A percentile compares a stretch with the other conserved stretches of the same genome.
Conservation (phyloP, 2,888 invertebrate genomes). For the Nomada ruficornis region DNA sequence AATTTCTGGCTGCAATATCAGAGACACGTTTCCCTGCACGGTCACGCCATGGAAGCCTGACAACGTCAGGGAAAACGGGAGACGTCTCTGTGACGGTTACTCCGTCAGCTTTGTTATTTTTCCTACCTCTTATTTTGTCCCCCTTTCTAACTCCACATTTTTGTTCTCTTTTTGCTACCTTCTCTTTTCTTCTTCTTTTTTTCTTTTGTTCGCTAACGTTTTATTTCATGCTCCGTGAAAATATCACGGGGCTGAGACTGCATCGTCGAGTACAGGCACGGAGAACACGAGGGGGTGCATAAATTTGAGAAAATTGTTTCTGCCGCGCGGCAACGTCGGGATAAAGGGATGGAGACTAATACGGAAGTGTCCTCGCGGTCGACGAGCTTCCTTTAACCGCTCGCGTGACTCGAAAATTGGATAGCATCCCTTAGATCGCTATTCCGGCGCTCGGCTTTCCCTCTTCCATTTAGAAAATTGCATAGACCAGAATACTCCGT, state of each 20-base stretch:
- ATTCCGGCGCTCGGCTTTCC: constrained; percentile 33
- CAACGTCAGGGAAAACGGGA: constrained; percentile 67
- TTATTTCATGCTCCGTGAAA: constrained; percentile 71
- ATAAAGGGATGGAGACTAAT: constrained; percentile 66
- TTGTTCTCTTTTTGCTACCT: neutral
- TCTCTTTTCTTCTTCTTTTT: neutral
- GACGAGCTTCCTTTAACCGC: constrained; percentile 70
- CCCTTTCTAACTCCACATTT: constrained; percentile 24
- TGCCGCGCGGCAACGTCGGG: constrained; percentile 66
- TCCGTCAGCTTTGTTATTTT: constrained; percentile 62
- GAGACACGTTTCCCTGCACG: constrained; percentile 48
- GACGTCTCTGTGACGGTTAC: constrained; percentile 53
- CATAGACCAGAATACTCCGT: neutral
- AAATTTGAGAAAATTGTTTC: constrained; percentile 81
- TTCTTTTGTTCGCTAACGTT: constrained; percentile 6
- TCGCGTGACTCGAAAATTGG: constrained; percentile 73
- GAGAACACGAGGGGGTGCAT: constrained; percentile 72
- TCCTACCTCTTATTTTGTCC: constrained; percentile 50
- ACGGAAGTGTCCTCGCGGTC: constrained; percentile 68
- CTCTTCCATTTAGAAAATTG: neutral
- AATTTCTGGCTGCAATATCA: constrained; percentile 68
- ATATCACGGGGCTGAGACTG: constrained; percentile 73
- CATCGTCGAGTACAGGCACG: constrained; percentile 40
- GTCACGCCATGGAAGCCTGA: constrained; percentile 50
- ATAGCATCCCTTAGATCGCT: constrained; percentile 56